Evolutionary conservation across 2,888 invertebrate genomes (phyloP), one percentile per base, ranked within the genome.

Genomic region (Cerastis rubricosa): DNA sequence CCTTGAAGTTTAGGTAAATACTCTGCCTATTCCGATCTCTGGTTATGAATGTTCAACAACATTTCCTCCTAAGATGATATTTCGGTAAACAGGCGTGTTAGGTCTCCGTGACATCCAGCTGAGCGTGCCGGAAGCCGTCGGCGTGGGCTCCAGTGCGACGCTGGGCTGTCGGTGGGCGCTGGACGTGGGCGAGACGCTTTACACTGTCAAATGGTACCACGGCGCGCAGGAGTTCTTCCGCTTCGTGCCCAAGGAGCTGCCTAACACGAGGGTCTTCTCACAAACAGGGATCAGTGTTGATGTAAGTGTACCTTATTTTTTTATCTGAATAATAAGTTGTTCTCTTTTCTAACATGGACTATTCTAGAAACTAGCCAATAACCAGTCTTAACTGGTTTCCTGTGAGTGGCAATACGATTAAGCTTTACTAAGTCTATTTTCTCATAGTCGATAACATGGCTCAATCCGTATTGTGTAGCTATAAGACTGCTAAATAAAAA

Each of bases 181-280:
- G 76, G 98, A 98, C 91, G 97, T 97, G 9, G 96, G 96, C 9
- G 98, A 98, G 86, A 97, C 97, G 14, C 96, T 98, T 12, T 98
- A 98, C 94, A 98, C 98, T 54, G 98, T 98, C 86, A 98, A 98
- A 94, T 98, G 98, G 98, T 98, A 98, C 96, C 98, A 98, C 92
- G 98, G 98, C 3, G 95, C 97, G 14, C 97, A 97, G 86, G 98
- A 98, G 94, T 98, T 98, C 97, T 98, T 98, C 96, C 97, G 98
- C 87, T 98, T 97, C 92, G 97, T 98, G 88, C 98, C 98, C n/a
- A 98, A 98, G 92, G 98, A 98, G 91, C 94, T 98, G 86, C 98
- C 98, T n/a, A 97, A 98, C 85, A 98, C 98, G 14, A 97, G 97
- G 81, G 97, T 98, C 70, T 98, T 98, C 92, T 97, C 97, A 7